Conservation (phyloP, 2,888 invertebrate species). For the Lagria hirta region DNA sequence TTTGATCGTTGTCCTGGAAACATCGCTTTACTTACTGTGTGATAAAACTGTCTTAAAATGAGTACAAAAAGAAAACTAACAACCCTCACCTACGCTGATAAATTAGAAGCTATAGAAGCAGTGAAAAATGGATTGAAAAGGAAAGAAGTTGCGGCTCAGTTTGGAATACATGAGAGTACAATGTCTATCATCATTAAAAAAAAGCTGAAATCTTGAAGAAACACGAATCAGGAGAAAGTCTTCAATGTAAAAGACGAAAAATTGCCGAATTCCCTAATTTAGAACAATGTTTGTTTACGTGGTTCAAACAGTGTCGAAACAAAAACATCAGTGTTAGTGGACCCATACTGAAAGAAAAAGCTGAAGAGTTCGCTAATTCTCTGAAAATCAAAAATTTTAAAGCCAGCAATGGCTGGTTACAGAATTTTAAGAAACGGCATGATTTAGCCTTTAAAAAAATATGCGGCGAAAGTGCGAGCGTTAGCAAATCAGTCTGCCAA, state of each 20-base stretch:
- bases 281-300: slow-evolving; percentile 34
- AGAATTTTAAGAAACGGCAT: slow-evolving; percentile 34
- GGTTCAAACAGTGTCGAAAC: slow-evolving; percentile 30
- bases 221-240: slow-evolving; percentile 35
- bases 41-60: too few relatives aligned
- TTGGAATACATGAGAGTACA: slow-evolving; percentile 20
- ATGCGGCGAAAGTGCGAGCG: slow-evolving; percentile 34
- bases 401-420: slow-evolving; percentile 39
- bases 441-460: slow-evolving; percentile 7
- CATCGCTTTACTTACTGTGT: too few relatives aligned
- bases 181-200: slow-evolving; percentile 38
- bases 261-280: slow-evolving; percentile 30
- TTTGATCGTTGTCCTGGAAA: too few relatives aligned
- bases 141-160: slow-evolving; percentile 17
- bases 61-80: too few relatives aligned
- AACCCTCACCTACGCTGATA: slow-evolving; percentile 2
- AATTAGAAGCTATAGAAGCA: slow-evolving; percentile 12
- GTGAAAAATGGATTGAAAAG: slow-evolving; percentile 21
- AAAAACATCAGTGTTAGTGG: slow-evolving; percentile 2
- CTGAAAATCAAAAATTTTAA: slow-evolving; percentile 28
- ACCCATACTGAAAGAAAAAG: slow-evolving; percentile 32
- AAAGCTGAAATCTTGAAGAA: slow-evolving; percentile 36
- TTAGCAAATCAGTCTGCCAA: slow-evolving; percentile 31
- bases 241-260: slow-evolving; percentile 3
- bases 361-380: slow-evolving; percentile 15